A percentile compares a stretch with the other conserved stretches of the same genome.
phyloP scores from a whole-genome alignment of 2,888 invertebrate genomes.

The Antheraea assamensis region DNA sequence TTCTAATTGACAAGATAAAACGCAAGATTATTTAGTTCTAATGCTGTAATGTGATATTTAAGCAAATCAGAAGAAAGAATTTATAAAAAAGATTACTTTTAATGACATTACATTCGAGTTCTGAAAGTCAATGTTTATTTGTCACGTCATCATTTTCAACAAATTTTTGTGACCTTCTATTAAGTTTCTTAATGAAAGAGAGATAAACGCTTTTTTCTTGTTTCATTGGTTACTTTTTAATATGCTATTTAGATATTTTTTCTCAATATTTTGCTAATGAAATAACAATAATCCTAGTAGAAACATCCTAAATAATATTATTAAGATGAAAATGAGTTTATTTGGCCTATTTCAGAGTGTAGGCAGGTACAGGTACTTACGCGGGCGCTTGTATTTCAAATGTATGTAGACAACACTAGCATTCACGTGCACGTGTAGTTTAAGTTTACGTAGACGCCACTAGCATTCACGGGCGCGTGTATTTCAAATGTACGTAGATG shows the following conservation, averaged over 20 bases:
- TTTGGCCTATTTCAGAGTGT: too few relatives aligned
- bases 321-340: too few relatives aligned
- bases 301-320: background rate
- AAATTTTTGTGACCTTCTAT: background rate
- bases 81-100: background rate
- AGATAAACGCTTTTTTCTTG: background rate
- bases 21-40: background rate
- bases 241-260: background rate
- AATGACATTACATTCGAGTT: background rate
- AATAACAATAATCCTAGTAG: background rate
- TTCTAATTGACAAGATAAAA: background rate
- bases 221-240: background rate
- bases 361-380: too few relatives aligned
- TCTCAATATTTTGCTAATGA: background rate
- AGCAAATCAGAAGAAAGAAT: slow-evolving; percentile 2
- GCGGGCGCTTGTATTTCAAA: too few relatives aligned
- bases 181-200: background rate
- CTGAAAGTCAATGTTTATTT: background rate
- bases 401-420: too few relatives aligned
- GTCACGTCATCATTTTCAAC: background rate
- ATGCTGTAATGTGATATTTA: background rate
- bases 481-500: too few relatives aligned
- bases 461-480: too few relatives aligned
- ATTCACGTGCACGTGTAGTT: too few relatives aligned
- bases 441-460: too few relatives aligned